A percentile compares a stretch with the other conserved stretches of the same genome.
phyloP scores from a whole-genome alignment of 2,797 vertebrate species.

The Falco cherrug region DNA sequence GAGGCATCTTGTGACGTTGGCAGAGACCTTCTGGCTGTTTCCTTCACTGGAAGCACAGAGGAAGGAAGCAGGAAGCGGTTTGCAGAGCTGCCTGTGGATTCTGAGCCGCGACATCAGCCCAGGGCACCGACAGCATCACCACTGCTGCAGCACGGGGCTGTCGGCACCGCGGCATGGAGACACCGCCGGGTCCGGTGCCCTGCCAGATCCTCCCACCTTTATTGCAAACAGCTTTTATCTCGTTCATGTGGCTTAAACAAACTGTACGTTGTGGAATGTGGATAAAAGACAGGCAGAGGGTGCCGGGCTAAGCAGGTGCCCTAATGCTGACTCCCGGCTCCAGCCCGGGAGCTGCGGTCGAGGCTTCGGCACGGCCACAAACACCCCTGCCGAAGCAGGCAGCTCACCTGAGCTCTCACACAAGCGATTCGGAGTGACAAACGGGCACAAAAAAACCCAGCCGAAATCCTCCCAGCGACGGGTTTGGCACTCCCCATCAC shows the following conservation, averaged over 20 bases:
- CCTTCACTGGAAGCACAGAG: neutral
- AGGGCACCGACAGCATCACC: neutral
- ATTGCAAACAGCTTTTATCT: fast-evolving
- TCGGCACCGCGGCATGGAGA: neutral
- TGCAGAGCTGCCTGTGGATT: neutral
- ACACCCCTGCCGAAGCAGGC: neutral
- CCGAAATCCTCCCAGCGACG: neutral
- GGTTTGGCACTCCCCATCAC: neutral
- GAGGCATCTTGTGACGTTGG: neutral
- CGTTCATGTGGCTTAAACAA: neutral
- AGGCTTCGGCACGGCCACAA: neutral
- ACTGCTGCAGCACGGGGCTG: neutral
- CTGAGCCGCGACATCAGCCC: neutral
- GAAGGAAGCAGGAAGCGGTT: neutral
- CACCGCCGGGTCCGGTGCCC: too few relatives aligned
- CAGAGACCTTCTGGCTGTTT: neutral
- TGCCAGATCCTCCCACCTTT: neutral
- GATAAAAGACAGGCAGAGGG: neutral
- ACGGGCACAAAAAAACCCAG: neutral
- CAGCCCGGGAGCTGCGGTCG: neutral
- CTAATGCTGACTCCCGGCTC: neutral
- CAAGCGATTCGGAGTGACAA: neutral
- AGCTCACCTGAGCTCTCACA: neutral
- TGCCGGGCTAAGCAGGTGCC: neutral
- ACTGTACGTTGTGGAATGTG: neutral